Evolutionary conservation across 2,113 vertebrate genomes (phyloP).

Genomic region (Pseudolaguvia tuberculata): DNA sequence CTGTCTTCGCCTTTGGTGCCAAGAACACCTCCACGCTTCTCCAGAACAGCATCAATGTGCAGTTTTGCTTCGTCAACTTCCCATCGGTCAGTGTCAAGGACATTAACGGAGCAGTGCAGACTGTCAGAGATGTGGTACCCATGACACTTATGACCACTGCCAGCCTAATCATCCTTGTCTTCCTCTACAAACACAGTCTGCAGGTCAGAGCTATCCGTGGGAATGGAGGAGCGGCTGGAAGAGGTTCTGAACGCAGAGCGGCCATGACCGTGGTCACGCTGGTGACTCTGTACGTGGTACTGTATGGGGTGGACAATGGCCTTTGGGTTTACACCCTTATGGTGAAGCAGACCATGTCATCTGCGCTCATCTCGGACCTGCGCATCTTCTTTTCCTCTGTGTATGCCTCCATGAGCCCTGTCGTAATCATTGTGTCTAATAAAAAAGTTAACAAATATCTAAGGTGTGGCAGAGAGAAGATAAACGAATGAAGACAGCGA

Average conservation of each 20-base stretch:
- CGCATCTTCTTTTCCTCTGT: slow-evolving; percentile 68
- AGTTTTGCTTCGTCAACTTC: slow-evolving; percentile 65
- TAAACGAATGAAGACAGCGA: neutral
- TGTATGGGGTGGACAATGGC: slow-evolving; percentile 68
- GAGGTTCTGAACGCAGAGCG: slow-evolving; percentile 56
- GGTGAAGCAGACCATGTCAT: slow-evolving; percentile 57
- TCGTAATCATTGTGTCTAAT: slow-evolving; percentile 68
- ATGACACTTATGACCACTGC: slow-evolving; percentile 64
- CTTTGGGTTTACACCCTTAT: slow-evolving; percentile 72
- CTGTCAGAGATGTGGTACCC: slow-evolving; percentile 66
- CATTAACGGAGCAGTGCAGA: slow-evolving; percentile 59
- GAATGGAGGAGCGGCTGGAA: slow-evolving; percentile 15
- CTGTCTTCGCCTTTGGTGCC: slow-evolving; percentile 57
- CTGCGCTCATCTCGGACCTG: slow-evolving; percentile 65
- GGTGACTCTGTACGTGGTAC: slow-evolving; percentile 63
- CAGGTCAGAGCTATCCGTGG: slow-evolving; percentile 58
- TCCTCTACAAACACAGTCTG: slow-evolving; percentile 64
- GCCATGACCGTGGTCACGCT: slow-evolving; percentile 64
- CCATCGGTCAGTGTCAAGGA: slow-evolving; percentile 57
- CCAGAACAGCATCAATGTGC: slow-evolving; percentile 56
- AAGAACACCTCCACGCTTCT: slow-evolving; percentile 42
- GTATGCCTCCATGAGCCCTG: slow-evolving; percentile 66
- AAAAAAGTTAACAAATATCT: slow-evolving; percentile 64
- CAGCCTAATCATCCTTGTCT: slow-evolving; percentile 66
- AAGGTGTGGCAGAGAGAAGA: slow-evolving; percentile 49